phyloP scores from a whole-genome alignment of 2,113 vertebrate species.

The Todiramphus saurophagus region DNA sequence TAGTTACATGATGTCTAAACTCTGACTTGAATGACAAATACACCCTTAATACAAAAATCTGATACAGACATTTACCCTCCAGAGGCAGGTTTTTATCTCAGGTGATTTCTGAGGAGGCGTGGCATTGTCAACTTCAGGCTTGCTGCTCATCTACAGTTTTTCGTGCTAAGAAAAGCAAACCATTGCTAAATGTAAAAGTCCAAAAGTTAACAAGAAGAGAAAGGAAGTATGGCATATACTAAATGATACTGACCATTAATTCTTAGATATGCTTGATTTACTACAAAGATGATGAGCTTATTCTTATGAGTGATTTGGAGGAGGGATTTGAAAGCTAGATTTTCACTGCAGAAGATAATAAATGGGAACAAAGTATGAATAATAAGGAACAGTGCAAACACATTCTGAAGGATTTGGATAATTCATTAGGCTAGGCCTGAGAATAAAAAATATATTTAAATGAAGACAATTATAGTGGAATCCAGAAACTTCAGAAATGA shows the following conservation, averaged over 20 bases:
- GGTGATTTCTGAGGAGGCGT: not conserved
- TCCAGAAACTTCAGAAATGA: not conserved
- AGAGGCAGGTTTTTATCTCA: not conserved
- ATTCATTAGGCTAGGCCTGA: constrained; percentile 31
- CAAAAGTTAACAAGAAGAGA: not conserved
- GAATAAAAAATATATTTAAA: not conserved
- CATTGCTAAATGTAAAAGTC: not conserved
- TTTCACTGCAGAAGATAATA: constrained; percentile 22
- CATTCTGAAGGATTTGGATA: constrained; percentile 24
- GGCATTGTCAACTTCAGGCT: not conserved
- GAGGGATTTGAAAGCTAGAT: constrained; percentile 24
- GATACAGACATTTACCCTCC: not conserved
- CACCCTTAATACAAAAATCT: not conserved
- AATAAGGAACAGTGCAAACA: constrained; percentile 16
- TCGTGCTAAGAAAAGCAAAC: not conserved
- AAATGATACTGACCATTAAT: not conserved
- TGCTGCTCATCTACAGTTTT: not conserved
- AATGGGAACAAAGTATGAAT: constrained; percentile 19
- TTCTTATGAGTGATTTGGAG: constrained; percentile 11
- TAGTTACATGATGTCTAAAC: not conserved
- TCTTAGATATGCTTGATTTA: not conserved
- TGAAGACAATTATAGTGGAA: not conserved
- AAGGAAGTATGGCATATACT: not conserved
- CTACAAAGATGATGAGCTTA: not conserved
- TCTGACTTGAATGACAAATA: not conserved